phyloP scores from a whole-genome alignment of 2,113 vertebrate species.

The Chroicocephalus ridibundus region DNA sequence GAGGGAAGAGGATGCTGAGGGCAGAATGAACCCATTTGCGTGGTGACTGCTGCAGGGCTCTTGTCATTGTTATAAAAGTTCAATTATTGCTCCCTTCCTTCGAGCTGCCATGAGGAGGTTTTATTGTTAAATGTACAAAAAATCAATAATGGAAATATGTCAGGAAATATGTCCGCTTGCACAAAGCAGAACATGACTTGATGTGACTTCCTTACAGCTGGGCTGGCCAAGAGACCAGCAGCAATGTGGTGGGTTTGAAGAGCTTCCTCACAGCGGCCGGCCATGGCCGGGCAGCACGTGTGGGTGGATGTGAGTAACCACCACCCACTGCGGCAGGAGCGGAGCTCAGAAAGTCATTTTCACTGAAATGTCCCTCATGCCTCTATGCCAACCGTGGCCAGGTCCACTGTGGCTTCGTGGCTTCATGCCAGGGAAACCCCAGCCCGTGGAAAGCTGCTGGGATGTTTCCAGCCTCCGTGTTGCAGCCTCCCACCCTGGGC shows the following conservation, averaged over 20 bases:
- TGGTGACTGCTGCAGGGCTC: background rate
- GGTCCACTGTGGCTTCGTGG: background rate
- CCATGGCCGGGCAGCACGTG: rapidly evolving
- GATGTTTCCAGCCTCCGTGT: background rate
- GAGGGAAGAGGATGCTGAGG: background rate
- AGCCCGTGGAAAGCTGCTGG: background rate
- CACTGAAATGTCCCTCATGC: background rate
- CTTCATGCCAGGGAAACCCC: background rate
- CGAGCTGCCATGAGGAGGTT: background rate
- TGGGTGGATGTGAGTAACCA: background rate
- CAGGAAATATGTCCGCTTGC: background rate
- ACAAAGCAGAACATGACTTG: background rate
- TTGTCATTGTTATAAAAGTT: background rate
- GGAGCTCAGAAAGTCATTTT: background rate
- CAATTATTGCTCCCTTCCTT: background rate
- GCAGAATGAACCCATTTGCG: background rate
- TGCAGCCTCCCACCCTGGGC: background rate
- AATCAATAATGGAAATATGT: background rate
- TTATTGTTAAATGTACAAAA: background rate
- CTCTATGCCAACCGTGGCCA: background rate
- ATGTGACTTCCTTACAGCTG: background rate
- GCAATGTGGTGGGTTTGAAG: rapidly evolving
- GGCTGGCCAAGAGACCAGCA: background rate
- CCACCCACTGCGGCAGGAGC: background rate
- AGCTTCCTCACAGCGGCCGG: rapidly evolving